Base-by-base conservation (phyloP, 1,140 invertebrate species). In the Ooceraea biroi region DNA sequence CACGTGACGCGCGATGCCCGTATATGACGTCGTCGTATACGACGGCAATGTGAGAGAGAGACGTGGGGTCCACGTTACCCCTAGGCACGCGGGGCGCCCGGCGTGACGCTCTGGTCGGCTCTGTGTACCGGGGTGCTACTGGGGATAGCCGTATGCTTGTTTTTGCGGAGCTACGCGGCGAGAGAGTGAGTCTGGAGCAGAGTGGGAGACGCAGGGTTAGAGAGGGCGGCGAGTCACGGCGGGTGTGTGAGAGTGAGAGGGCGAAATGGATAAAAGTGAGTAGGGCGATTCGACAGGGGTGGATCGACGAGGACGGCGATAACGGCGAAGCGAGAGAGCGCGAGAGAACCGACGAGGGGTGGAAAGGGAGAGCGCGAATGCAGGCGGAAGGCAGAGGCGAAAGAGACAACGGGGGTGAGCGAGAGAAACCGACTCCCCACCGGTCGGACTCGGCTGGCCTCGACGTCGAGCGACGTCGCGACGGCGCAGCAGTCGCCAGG, bases 141-240 rank as follows among this genome's bases (percentile, higher is more conserved):
- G 88, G 88, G 87, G 88, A 86, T 84, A 85, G 78, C 73, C 84
- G 88, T 89, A 89, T 88, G 88, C 88, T 88, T 88, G 88, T 89
- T 89, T 89, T 88, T 89, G 87, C 87, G 84, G 87, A 86, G 72
- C 87, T 83, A 86, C 72, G 69, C 50, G 66, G 57, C 36, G 71
- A 55, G 72, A 84, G 73, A 55, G 86, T 52, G 82, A 82, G 68
- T 58, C 22, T 50, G 60, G 22, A 30, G 7, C 4, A 46, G 58
- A 58, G 80, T 63, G 80, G 72, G 80, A 83, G 72, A 63, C 17
- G 17, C 5, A 61, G 80, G 69, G 17, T 25, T 48, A 27, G 58
- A 76, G 19, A 60, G 55, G 50, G 22, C 52, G 10, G 65, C n/a
- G 55, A 55, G 8, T 7, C 19, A 30, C 65, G 46, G 48, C 7